Evolutionary conservation across 2,888 invertebrate genomes (phyloP), one percentile per base, ranked within the genome.

Genomic region (Thera britannica): DNA sequence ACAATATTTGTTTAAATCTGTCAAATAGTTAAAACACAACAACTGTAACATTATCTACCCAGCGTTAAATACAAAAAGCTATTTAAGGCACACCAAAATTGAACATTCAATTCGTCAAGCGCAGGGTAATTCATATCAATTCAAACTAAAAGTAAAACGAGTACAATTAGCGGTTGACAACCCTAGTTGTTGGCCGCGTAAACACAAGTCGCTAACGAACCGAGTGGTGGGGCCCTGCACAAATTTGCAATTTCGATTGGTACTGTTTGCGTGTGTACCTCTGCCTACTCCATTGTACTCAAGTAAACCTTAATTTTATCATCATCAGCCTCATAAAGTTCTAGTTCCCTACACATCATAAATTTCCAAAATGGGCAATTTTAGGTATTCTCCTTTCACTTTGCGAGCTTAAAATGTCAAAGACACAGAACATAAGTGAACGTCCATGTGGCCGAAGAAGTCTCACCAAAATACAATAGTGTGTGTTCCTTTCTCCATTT

Each of bases 171-270:
- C 79, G 83, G 87, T 85, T 82, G 89, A 76, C 90, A 90, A 75
- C 92, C 92, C 91, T 91, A 86, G 86, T 83, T 85, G 87, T 81
- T 81, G 87, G 87, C 86, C 86, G 88, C 90, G 91, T 91, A 91
- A 92, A 93, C 92, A 93, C 90, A 90, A 90, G 90, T 90, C 88
- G 87, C 91, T 93, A 93, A 93, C 93, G 93, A 93, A 93, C 90
- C 92, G 87, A 82, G 85, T 89, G 84, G 89, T 85, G 84, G 88
- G 85, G 90, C 87, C 90, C 90, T 92, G 92, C 92, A 90, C 92
- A 91, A 91, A 93, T 93, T 93, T 93, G 92, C 93, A 93, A 93
- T 92, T 93, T 93, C 92, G 91, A 93, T 93, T 93, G 91, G 84
- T 79, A 77, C 83, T 85, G 87, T 86, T 89, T 87, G 85, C 87